A percentile compares a stretch with the other conserved stretches of the same genome.
Conservation (phyloP, 2,888 invertebrate species). For the Urechis unicinctus region DNA sequence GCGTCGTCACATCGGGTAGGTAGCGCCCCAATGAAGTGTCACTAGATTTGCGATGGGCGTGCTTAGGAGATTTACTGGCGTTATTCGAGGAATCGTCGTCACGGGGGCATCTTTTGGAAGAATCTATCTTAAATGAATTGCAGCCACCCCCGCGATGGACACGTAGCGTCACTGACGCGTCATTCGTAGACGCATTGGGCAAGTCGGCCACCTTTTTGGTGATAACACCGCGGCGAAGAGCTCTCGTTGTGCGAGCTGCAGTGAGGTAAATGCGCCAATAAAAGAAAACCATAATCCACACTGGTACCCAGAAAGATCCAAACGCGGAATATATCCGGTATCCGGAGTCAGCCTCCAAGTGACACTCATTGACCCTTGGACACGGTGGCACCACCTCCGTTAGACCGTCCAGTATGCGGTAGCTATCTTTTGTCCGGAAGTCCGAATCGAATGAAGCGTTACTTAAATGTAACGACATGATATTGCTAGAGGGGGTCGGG, state of each 20-base stretch:
- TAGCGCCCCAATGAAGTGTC: no score
- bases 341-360: slow-evolving; percentile 56
- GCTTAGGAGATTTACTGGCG: neutral
- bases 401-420: neutral
- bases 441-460: no score
- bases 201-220: slow-evolving; percentile 18
- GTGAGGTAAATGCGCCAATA: slow-evolving; percentile 95
- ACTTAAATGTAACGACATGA: no score
- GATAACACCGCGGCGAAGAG: slow-evolving; percentile 36
- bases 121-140: no score
- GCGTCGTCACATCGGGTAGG: no score
- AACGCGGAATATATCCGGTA: slow-evolving; percentile 95
- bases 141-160: slow-evolving; percentile 73
- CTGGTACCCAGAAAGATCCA: slow-evolving; percentile 96
- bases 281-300: slow-evolving; percentile 96
- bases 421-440: no score
- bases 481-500: no score
- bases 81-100: neutral
- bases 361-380: no score
- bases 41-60: no score
- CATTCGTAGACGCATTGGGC: slow-evolving; percentile 1
- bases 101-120: neutral
- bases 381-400: neutral
- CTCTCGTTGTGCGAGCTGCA: slow-evolving; percentile 56
- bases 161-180: slow-evolving; percentile 64